Percentiles rank a stretch among this genome's conserved stretches.
phyloP scores from a whole-genome alignment of 2,888 invertebrate genomes.

The Hololepta plana region DNA sequence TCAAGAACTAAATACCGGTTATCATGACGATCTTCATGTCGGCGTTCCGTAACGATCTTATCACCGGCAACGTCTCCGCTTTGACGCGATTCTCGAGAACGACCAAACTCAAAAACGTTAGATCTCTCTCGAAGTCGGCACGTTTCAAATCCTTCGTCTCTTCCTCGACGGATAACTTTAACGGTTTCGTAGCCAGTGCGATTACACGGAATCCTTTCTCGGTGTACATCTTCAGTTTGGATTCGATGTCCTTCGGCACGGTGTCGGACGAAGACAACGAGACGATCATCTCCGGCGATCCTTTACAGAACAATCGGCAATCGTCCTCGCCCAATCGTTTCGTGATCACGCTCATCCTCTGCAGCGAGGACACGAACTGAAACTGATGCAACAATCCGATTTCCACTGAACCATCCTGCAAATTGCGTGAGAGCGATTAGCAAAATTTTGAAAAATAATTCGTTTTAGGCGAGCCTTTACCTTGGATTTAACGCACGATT shows the following conservation, averaged over 20 bases:
- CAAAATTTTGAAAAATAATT: no score
- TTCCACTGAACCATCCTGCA: conserved; percentile 17
- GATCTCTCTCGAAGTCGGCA: conserved; percentile 62
- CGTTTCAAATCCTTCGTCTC: conserved; percentile 42
- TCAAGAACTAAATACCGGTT: conserved; percentile 44
- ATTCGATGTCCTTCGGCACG: conserved; percentile 59
- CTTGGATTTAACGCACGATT: no score
- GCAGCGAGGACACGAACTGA: conserved; percentile 66
- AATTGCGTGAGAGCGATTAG: no score
- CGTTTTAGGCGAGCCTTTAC: no score
- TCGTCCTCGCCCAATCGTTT: conserved; percentile 51
- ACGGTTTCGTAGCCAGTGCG: conserved; percentile 55
- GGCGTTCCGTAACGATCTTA: conserved; percentile 60
- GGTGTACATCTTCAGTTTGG: conserved; percentile 63
- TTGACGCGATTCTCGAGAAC: conserved; percentile 91
- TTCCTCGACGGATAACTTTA: conserved; percentile 36
- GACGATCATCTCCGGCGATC: conserved; percentile 80
- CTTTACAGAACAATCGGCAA: conserved; percentile 74
- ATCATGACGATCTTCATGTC: conserved; percentile 88
- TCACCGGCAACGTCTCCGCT: conserved; percentile 64
- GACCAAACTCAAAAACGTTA: conserved; percentile 73
- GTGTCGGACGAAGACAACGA: conserved; percentile 53
- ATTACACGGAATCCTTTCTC: conserved; percentile 86
- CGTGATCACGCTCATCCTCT: conserved; percentile 77
- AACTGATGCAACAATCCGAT: conserved; percentile 53